Base-by-base conservation (phyloP, 2,888 invertebrate genomes). In the Caenorhabditis sp. region DNA sequence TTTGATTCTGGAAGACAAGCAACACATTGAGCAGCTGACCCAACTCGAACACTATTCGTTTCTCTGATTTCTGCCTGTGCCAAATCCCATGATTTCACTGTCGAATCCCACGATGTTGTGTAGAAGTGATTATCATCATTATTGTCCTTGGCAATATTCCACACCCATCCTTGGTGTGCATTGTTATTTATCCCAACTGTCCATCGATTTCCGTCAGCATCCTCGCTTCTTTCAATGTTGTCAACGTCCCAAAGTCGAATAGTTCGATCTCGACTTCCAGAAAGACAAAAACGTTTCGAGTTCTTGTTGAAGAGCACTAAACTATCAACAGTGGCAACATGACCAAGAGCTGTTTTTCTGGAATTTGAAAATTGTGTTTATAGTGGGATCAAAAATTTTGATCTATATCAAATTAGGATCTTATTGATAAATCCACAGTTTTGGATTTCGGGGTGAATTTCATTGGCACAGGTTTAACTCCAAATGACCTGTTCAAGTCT, bases 221-320 rank as follows among this genome's bases (percentile, higher is more conserved):
- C 49, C 1, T 31, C 65, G 0, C 57, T 66, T 1, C 43, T 63
- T 1, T 38, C 38, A 1, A 75, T 62, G 17, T 59, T 65, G 3
- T 73, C 67, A 0, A 80, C n/a, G 58, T 76, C 65, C 80, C 80
- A 80, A 0, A 80, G 54, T 20, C 68, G 64, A 27, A 80, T 76
- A 0, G 66, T 64, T 23, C 80, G 63, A 59, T 80, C 80, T 1
- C 80, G 54, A 20, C 69, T 65, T 31, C 74, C 80, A 7, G 73
- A 70, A 0, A 80, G 54, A 63, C 80, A 80, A 53, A 71, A 77
- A n/a, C 63, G 49, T 12, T 70, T 62, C 1, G 52, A 56, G n/a
- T 69, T 50, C 12, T 53, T 58, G 12, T 67, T 49, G 57, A 80
- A 77, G 0, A 80, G 53, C 5, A 70, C 59, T 7, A 80, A 57